These are phyloP conservation scores for Centroberyx gerrardi DNA, from an alignment of 2,797 vertebrate species.

Conservation along the genomic window DNA sequence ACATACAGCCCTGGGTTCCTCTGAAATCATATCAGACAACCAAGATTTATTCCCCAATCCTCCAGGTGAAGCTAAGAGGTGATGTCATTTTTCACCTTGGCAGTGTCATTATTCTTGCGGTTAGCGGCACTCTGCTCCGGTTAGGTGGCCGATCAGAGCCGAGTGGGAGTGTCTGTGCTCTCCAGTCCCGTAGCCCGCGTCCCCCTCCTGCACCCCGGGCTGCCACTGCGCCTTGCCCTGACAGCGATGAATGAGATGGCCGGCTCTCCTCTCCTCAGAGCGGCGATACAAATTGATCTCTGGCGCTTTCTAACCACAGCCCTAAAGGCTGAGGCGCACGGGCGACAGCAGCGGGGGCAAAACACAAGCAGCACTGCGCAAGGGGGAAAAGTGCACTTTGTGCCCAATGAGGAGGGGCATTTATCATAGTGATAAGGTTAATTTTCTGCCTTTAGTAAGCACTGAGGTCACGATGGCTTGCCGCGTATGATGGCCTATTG, in stretches of 20 bases:
- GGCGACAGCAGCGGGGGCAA: slow-evolving; percentile 64
- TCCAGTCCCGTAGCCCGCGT: slow-evolving; percentile 62
- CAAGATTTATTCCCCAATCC: slow-evolving; percentile 87
- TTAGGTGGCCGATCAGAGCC: slow-evolving; percentile 82
- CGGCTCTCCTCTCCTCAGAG: slow-evolving; percentile 71
- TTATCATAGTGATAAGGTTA: slow-evolving; percentile 80
- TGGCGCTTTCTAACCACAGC: slow-evolving; percentile 76
- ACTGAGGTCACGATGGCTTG: slow-evolving; percentile 69
- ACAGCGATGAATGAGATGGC: slow-evolving; percentile 84
- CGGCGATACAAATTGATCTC: slow-evolving; percentile 84
- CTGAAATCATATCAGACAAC: slow-evolving; percentile 83
- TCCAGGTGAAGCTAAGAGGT: slow-evolving; percentile 85
- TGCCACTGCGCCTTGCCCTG: slow-evolving; percentile 63
- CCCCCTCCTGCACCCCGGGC: slow-evolving; percentile 59
- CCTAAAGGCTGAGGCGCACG: slow-evolving; percentile 74
- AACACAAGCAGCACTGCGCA: slow-evolving; percentile 62
- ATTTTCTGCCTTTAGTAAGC: slow-evolving; percentile 76
- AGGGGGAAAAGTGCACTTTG: slow-evolving; percentile 48
- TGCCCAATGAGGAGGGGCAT: slow-evolving; percentile 69
- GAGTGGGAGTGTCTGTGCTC: slow-evolving; percentile 69
- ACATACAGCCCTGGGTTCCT: slow-evolving; percentile 77
- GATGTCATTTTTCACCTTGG: slow-evolving; percentile 89
- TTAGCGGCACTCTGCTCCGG: slow-evolving; percentile 84
- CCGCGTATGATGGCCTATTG: slow-evolving; percentile 70
- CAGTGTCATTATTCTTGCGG: slow-evolving; percentile 88